A percentile compares a stretch with the other conserved stretches of the same genome.
Conservation (phyloP, 2,888 invertebrate species). For the Apodemia mormo region DNA sequence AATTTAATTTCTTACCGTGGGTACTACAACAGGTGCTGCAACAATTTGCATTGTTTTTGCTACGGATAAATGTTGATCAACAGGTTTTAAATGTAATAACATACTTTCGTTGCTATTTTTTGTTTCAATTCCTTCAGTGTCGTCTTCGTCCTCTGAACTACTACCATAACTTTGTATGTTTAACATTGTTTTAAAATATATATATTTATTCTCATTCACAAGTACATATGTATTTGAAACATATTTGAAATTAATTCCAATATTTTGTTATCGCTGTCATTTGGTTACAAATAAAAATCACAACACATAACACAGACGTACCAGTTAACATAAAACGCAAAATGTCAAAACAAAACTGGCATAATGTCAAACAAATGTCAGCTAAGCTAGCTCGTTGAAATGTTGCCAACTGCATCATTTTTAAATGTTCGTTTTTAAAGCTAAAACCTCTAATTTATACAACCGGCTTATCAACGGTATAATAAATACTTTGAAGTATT, state of each 20-base stretch:
- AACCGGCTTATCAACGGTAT: too few species aligned
- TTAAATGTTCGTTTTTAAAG: too few species aligned
- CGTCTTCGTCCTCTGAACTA: conserved; percentile 86
- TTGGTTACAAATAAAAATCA: not conserved
- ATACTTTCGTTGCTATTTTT: conserved; percentile 65
- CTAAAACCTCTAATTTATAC: too few species aligned
- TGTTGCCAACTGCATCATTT: too few species aligned
- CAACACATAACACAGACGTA: not conserved
- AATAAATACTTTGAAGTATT: too few species aligned
- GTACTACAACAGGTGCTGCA: conserved; percentile 91
- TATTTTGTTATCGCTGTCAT: not conserved
- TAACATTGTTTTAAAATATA: conserved; percentile 77
- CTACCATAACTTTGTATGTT: conserved; percentile 88
- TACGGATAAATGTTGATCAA: conserved; percentile 81
- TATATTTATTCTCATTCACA: not conserved
- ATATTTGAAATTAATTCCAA: not conserved
- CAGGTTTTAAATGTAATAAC: conserved; percentile 79
- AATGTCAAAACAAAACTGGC: too few species aligned
- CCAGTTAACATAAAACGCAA: too few species aligned
- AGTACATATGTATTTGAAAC: not conserved
- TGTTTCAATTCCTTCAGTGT: conserved; percentile 63
- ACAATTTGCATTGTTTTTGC: conserved; percentile 86
- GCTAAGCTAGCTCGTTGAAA: too few species aligned
- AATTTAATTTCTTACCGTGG: conserved; percentile 81
- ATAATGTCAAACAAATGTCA: too few species aligned